Evolutionary conservation across 2,888 invertebrate genomes (phyloP).

Genomic region (Belgica antarctica): DNA sequence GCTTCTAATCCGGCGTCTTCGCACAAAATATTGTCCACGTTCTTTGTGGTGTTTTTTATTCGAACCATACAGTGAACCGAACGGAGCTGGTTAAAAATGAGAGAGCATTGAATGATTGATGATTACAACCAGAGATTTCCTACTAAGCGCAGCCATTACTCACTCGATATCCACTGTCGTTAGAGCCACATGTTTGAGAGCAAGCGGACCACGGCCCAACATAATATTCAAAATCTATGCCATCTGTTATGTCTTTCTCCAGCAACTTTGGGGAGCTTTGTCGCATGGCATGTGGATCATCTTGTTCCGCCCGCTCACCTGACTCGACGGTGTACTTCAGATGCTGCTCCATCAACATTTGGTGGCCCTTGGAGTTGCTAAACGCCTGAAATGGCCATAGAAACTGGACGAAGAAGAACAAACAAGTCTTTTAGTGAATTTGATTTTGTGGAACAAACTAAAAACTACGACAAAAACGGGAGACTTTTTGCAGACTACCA

Average conservation of each 20-base stretch:
- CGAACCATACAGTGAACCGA: constrained; percentile 69
- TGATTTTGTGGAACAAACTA: constrained; percentile 16
- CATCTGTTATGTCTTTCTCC: constrained; percentile 53
- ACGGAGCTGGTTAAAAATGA: constrained; percentile 56
- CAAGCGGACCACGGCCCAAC: constrained; percentile 84
- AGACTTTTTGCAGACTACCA: not conserved
- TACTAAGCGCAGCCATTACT: constrained; percentile 52
- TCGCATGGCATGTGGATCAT: constrained; percentile 36
- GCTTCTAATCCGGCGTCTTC: constrained; percentile 67
- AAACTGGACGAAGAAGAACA: constrained; percentile 58
- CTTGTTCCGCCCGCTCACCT: constrained; percentile 30
- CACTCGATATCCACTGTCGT: constrained; percentile 58
- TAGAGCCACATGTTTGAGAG: constrained; percentile 76
- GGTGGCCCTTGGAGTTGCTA: constrained; percentile 68
- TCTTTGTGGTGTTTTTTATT: constrained; percentile 58
- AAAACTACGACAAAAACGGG: not conserved
- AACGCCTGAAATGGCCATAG: constrained; percentile 80
- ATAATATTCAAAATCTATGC: constrained; percentile 65
- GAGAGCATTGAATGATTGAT: constrained; percentile 25
- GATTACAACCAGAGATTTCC: not conserved
- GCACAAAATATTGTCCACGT: constrained; percentile 66
- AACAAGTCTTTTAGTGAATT: constrained; percentile 5
- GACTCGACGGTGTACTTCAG: constrained; percentile 34
- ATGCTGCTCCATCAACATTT: constrained; percentile 58
- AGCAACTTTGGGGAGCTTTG: constrained; percentile 56